Percentiles rank a stretch among this genome's conserved stretches.
Evolutionary conservation across 1,140 invertebrate species (phyloP).

Genomic region (Diploscapter pachys): DNA sequence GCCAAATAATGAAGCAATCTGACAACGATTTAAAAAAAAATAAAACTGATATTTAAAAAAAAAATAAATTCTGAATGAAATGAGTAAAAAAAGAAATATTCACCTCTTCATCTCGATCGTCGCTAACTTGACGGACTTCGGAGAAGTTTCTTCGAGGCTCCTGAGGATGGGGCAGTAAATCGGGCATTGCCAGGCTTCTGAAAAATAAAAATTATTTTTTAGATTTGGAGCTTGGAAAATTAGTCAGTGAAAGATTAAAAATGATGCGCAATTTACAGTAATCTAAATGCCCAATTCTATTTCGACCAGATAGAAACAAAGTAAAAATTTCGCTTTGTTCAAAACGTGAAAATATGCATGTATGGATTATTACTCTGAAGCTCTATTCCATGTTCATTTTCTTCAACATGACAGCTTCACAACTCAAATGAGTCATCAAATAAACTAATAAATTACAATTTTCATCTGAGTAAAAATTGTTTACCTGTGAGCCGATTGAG

Average conservation of each 20-base stretch:
- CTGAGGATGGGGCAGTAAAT: constrained; percentile 21
- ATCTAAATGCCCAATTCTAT: constrained; percentile 4
- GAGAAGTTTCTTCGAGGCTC: constrained; percentile 12
- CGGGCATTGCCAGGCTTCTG: constrained; percentile 20
- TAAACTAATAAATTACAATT: too few relatives aligned
- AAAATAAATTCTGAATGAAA: background rate
- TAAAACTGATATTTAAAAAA: background rate
- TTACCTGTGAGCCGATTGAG: too few relatives aligned
- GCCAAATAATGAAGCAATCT: constrained; percentile 53
- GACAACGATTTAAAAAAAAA: constrained; percentile 19
- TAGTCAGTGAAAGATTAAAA: background rate
- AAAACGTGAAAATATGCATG: too few relatives aligned
- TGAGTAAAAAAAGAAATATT: constrained; percentile 17
- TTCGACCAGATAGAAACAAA: background rate
- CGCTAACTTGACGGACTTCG: constrained; percentile 12
- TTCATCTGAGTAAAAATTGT: too few relatives aligned
- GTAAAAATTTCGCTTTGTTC: too few relatives aligned
- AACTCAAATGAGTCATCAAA: too few relatives aligned
- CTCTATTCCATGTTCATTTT: too few relatives aligned
- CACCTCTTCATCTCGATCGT: constrained; percentile 49
- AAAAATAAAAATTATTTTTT: too few relatives aligned
- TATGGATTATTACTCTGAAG: too few relatives aligned
- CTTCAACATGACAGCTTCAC: too few relatives aligned
- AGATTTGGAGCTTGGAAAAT: too few relatives aligned
- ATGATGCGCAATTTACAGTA: constrained; percentile 17